Evolutionary conservation across 2,888 invertebrate genomes (phyloP).

Genomic region (Cancer borealis): DNA sequence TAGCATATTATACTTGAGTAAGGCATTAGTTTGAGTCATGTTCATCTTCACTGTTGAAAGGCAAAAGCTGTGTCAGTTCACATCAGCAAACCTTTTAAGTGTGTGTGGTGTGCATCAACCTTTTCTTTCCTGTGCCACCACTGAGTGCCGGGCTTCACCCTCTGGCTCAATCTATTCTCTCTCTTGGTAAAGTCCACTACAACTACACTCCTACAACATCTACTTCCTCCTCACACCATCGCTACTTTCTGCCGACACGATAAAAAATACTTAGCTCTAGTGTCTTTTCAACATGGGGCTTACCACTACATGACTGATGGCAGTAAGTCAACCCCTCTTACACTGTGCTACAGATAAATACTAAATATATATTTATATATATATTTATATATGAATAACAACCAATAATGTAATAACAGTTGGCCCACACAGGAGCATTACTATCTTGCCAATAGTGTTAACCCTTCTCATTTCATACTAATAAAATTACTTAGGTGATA

Average conservation of each 20-base stretch:
- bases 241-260: background rate
- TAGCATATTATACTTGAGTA: conserved; percentile 31
- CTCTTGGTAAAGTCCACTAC: background rate
- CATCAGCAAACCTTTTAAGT: background rate
- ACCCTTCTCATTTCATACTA: background rate
- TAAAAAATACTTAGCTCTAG: conserved; percentile 30
- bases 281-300: conserved; percentile 30
- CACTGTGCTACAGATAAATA: background rate
- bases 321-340: conserved; percentile 23
- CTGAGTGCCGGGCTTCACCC: conserved; percentile 17
- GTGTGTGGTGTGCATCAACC: conserved; percentile 15
- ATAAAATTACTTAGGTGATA: conserved; percentile 24
- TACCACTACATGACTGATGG: conserved; percentile 21
- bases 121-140: conserved; percentile 41
- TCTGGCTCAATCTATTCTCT: background rate
- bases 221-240: background rate
- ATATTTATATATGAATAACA: conserved; percentile 43
- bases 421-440: conserved; percentile 7
- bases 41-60: conserved; percentile 32
- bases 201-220: background rate
- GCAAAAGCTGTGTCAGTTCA: conserved; percentile 28
- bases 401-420: conserved; percentile 21
- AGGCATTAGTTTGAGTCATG: conserved; percentile 41
- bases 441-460: conserved; percentile 20
- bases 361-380: conserved; percentile 33